Conservation (phyloP, 2,113 vertebrate species). For the Neomonachus schauinslandi region DNA sequence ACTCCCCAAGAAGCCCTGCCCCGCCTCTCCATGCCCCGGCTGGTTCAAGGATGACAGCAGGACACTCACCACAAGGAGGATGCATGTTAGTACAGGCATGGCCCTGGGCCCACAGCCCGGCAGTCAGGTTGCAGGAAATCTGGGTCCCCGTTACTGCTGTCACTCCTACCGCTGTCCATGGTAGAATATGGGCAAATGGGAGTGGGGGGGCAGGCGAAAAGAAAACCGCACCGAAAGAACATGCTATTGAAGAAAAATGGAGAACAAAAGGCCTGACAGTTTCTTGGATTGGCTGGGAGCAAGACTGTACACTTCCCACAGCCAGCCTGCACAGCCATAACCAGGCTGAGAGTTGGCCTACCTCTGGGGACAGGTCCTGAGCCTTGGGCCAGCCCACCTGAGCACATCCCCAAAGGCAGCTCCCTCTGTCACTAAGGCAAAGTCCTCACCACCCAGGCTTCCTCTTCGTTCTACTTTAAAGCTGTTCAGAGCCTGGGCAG, state of each 20-base stretch:
- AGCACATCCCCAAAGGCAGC: not conserved
- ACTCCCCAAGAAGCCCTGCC: not conserved
- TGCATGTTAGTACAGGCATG: not conserved
- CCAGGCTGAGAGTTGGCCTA: not conserved
- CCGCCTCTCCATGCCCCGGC: not conserved
- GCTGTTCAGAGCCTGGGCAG: not conserved
- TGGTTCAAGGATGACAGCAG: not conserved
- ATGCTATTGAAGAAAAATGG: not conserved
- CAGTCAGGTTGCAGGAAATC: not conserved
- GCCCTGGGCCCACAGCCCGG: not conserved
- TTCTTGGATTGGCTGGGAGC: not conserved
- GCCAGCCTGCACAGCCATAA: not conserved
- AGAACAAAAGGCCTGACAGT: not conserved
- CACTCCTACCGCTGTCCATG: not conserved
- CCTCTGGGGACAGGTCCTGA: not conserved
- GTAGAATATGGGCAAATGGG: not conserved
- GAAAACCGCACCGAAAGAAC: not conserved
- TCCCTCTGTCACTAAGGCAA: not conserved
- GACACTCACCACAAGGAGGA: not conserved
- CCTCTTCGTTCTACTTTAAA: not conserved
- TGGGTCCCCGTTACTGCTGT: not conserved
- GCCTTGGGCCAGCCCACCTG: not conserved
- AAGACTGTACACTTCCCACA: not conserved
- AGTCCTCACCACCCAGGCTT: not conserved
- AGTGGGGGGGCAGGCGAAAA: rapidly evolving